Base-by-base conservation (phyloP, 2,888 invertebrate genomes). In the Folsomia candida region DNA sequence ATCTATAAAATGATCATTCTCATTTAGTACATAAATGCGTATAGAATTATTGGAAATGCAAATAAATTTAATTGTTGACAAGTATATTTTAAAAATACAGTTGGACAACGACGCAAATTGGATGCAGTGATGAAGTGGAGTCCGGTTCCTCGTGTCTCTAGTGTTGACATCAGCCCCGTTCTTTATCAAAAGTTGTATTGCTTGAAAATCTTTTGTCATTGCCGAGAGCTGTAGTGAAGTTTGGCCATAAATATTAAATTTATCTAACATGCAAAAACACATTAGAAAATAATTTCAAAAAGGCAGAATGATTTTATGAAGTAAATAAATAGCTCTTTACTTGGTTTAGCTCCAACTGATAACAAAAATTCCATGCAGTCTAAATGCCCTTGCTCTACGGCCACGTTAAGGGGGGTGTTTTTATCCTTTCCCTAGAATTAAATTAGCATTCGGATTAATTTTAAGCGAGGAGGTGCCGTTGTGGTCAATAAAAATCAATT, bases 211-310 rank as follows among this genome's bases (percentile, higher is more conserved):
- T 82, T 93, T 92, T 81, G 92, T 92, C 47, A 93, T 84, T 0
- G 93, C 92, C 0, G 93, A 92, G 59, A 92, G 87, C 81, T 93
- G 93, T 51, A 93, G 83, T 0, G 93, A 90, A 0, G 92, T 92
- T 81, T 92, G 93, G 22, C 93, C 93, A 80, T 90, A 20, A 20
- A 18, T 54, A 20, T 54, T 54, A 54, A 20, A 20, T 54, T 54
- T 54, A 54, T 20, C 54, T 20, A n/a, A 14, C 18, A 47, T 47
- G 18, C 18, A 47, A 47, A 47, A 18, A 47, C 9, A 47, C 47
- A 47, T 9, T 47, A 11, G 9, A 47, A 47, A 47, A 11, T 47
- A 47, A 47, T n/a, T n/a, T n/a, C n/a, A n/a, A n/a, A n/a, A n/a
- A n/a, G n/a, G n/a, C n/a, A 37, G 14, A 37, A 37, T 37, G 37